Evolutionary conservation across 2,888 invertebrate species (phyloP).

Genomic region (Linnaemya vulpina): DNA sequence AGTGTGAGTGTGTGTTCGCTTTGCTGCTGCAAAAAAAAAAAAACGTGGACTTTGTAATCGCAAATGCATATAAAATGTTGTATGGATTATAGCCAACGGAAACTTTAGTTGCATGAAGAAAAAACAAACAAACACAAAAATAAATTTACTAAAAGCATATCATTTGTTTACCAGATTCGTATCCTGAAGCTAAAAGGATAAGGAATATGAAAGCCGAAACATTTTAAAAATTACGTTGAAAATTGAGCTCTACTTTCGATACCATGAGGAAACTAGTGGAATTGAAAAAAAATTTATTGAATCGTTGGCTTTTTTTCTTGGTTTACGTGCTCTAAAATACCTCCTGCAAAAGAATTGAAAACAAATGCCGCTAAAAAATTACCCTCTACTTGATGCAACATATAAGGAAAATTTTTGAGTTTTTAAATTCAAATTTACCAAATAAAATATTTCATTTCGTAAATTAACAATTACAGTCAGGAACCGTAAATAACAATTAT

Average conservation of each 20-base stretch:
- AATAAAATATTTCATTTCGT: too few species aligned
- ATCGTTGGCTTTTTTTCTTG: too few species aligned
- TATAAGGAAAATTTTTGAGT: too few species aligned
- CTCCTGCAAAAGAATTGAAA: too few species aligned
- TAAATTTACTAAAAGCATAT: constrained; percentile 12
- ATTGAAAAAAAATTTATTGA: too few species aligned
- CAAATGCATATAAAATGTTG: constrained; percentile 42
- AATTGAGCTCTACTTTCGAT: neutral
- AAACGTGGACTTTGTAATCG: neutral
- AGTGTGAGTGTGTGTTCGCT: too few species aligned
- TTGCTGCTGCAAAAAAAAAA: neutral
- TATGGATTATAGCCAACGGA: constrained; percentile 48
- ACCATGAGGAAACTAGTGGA: neutral
- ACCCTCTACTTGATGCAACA: too few species aligned
- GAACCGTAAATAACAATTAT: too few species aligned
- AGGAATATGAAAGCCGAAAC: neutral
- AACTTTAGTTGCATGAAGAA: constrained; percentile 1
- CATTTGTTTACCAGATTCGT: constrained; percentile 17
- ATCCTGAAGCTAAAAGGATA: neutral
- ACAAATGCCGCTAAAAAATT: too few species aligned
- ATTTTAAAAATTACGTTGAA: constrained; percentile 42
- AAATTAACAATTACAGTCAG: too few species aligned
- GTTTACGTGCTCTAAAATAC: too few species aligned
- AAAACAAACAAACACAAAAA: neutral
- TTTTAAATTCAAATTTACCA: too few species aligned